Percentiles rank a stretch among this genome's conserved stretches.
phyloP scores from a whole-genome alignment of 2,113 vertebrate species.

The Cinclus cinclus region DNA sequence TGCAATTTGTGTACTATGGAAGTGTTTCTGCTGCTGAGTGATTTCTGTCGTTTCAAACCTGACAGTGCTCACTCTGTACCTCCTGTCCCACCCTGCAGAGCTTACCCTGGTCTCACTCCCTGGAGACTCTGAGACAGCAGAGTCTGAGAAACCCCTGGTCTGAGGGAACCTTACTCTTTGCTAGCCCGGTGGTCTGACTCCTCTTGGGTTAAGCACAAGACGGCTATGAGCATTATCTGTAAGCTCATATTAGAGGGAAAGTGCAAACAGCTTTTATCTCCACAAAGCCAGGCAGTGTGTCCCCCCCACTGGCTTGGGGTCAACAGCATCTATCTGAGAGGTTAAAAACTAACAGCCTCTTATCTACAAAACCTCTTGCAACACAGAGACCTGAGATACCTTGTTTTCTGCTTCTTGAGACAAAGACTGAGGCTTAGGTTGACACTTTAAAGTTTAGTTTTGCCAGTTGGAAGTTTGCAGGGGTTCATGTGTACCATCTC shows the following conservation, averaged over 20 bases:
- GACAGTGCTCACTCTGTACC: not conserved
- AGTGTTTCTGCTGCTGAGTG: not conserved
- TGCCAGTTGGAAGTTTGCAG: not conserved
- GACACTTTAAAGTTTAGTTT: not conserved
- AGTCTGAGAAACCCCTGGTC: not conserved
- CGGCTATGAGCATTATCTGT: not conserved
- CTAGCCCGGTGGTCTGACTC: not conserved
- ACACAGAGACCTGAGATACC: not conserved
- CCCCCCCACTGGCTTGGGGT: not conserved
- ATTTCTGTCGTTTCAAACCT: not conserved
- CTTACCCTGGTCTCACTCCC: not conserved
- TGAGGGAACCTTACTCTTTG: not conserved
- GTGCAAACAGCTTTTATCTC: slow-evolving; percentile 49
- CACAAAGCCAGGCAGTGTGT: not conserved
- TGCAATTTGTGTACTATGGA: not conserved
- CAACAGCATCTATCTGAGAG: not conserved
- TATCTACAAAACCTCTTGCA: slow-evolving; percentile 23
- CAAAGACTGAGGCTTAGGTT: not conserved
- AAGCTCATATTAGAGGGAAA: not conserved
- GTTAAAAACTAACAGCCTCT: not conserved
- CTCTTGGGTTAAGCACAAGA: not conserved
- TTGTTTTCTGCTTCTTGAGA: not conserved
- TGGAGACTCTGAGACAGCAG: not conserved
- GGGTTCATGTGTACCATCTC: not conserved
- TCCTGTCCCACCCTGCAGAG: not conserved